Percentiles rank a stretch among this genome's conserved stretches.
Evolutionary conservation across 2,113 vertebrate species (phyloP).

Genomic region (Lagopus leucura): DNA sequence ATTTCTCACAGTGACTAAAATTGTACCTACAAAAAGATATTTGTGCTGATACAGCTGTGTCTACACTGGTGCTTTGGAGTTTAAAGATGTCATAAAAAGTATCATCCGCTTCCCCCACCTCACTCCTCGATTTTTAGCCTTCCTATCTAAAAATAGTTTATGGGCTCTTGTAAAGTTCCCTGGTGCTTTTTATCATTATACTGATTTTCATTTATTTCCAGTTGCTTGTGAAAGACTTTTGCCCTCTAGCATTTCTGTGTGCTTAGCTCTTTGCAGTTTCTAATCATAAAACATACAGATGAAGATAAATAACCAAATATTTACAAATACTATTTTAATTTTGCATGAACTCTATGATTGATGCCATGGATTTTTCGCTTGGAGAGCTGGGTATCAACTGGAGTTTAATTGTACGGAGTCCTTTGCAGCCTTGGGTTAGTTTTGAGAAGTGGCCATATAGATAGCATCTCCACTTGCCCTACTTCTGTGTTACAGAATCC

Average conservation of each 20-base stretch:
- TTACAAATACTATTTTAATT: background rate
- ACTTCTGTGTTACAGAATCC: background rate
- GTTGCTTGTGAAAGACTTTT: slow-evolving; percentile 35
- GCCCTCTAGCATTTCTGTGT: background rate
- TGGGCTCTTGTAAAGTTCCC: background rate
- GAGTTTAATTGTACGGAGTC: background rate
- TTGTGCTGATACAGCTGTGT: background rate
- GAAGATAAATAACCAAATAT: background rate
- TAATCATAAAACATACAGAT: background rate
- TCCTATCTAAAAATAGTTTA: slow-evolving; percentile 27
- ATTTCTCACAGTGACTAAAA: background rate
- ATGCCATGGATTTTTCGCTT: background rate
- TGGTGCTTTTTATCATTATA: slow-evolving; percentile 1
- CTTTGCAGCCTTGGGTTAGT: background rate
- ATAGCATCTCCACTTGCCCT: background rate
- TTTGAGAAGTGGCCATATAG: background rate
- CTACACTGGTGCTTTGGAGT: background rate
- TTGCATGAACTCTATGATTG: background rate
- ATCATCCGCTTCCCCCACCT: background rate
- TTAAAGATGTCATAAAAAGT: background rate
- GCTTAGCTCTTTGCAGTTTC: background rate
- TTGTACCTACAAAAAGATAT: background rate
- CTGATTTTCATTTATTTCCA: slow-evolving; percentile 28
- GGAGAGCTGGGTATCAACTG: background rate
- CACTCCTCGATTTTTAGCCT: background rate